phyloP scores from a whole-genome alignment of 1,140 invertebrate species.

The Choristoneura fumiferana region DNA sequence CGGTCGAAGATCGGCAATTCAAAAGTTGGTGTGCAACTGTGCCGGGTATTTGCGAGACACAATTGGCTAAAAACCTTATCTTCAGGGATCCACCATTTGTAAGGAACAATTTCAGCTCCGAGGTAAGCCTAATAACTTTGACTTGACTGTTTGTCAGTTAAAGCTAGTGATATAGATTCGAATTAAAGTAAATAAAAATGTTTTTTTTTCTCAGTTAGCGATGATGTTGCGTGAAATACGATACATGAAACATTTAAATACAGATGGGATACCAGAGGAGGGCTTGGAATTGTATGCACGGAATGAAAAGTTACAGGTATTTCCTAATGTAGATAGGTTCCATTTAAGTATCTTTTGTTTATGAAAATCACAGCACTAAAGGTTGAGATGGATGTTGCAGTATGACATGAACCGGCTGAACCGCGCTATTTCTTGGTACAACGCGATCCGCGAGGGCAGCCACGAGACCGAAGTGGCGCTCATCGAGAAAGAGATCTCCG shows the following conservation, averaged over 20 bases:
- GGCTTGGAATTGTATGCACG: slow-evolving; percentile 78
- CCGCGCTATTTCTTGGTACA: slow-evolving; percentile 81
- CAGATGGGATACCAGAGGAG: slow-evolving; percentile 77
- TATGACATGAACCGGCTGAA: slow-evolving; percentile 75
- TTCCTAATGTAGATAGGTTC: no score
- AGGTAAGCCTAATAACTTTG: slow-evolving; percentile 40
- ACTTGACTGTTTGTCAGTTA: no score
- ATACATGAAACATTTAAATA: slow-evolving; percentile 81
- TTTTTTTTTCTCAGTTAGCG: slow-evolving; percentile 54
- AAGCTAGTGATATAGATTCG: no score
- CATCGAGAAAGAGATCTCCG: slow-evolving; percentile 82
- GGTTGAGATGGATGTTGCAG: slow-evolving; percentile 29
- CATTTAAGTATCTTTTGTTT: no score
- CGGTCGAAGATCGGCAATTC: slow-evolving; percentile 58
- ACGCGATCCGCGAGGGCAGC: slow-evolving; percentile 83
- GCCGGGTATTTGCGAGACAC: slow-evolving; percentile 53
- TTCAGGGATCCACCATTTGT: slow-evolving; percentile 68
- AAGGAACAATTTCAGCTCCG: slow-evolving; percentile 66
- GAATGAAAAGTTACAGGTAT: slow-evolving; percentile 77
- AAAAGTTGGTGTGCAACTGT: slow-evolving; percentile 65
- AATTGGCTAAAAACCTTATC: slow-evolving; percentile 64
- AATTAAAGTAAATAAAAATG: no score
- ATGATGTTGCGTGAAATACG: slow-evolving; percentile 81
- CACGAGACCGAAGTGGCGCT: slow-evolving; percentile 84
- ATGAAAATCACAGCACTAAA: no score